Base-by-base conservation (phyloP, 2,888 invertebrate genomes). In the Diachrysia chrysitis region DNA sequence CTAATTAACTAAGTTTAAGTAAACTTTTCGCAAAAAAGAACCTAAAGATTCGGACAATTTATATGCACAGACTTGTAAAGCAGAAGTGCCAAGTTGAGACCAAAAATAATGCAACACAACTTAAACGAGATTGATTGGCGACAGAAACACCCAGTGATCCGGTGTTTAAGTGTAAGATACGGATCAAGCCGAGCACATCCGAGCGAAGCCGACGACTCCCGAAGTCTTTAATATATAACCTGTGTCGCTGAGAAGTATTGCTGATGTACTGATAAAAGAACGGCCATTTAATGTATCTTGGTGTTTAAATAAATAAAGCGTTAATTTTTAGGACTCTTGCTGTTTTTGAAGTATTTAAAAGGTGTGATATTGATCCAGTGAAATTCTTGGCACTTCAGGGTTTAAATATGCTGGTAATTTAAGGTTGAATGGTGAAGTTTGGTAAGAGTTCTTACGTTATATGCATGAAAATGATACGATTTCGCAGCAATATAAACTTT, bases 41-140 rank as follows among this genome's bases (percentile, higher is more conserved):
- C 4, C 19, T 14, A n/a, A 51, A 3, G 12, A 21, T 7, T 2
- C 19, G 12, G 3, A 7, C 53, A 5, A 58, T 12, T 29, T 10
- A 61, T 67, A 12, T 62, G 76, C 55, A 60, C 59, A 0, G 10
- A 57, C 25, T 32, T 70, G 35, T 63, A 73, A 66, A 17, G 10
- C 25, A 16, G 6, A 57, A 76, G 68, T 76, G 77, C 19, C 56
- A 59, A 68, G 48, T 17, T 68, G 63, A 10, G 32, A 25, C 53
- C 53, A 23, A 66, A 67, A n/a, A 54, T 42, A 35, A 66, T 23
- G 37, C 25, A 23, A 42, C 17, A 61, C 48, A 65, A 62, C 66
- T 58, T 69, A 70, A 69, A 56, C 56, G 66, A 73, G 79, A 79
- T 73, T 75, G 70, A 79, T 77, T 64, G 67, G 72, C 70, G 66